Evolutionary conservation across 2,797 vertebrate genomes (phyloP).

Genomic region (Enteromius viviparus): DNA sequence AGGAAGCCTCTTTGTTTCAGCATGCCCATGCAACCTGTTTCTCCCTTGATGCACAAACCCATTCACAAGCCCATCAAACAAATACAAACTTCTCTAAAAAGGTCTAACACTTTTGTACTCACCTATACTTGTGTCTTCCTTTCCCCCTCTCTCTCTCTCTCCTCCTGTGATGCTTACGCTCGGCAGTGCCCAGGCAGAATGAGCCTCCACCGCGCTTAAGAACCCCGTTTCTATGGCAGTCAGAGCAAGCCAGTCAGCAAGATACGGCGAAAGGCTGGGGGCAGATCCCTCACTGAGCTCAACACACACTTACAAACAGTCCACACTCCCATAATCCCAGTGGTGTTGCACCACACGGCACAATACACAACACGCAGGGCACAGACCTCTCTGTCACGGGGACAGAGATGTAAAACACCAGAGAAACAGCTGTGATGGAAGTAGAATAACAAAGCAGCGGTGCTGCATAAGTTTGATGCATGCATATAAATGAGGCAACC

Average conservation of each 20-base stretch:
- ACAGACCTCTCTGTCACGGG: conserved; percentile 25
- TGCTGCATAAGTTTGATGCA: conserved; percentile 68
- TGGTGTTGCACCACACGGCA: conserved; percentile 54
- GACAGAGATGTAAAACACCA: conserved; percentile 18
- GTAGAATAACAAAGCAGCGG: conserved; percentile 59
- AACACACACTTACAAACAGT: conserved; percentile 67
- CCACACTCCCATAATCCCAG: conserved; percentile 66
- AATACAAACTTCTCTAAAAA: conserved; percentile 56
- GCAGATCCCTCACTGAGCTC: conserved; percentile 68
- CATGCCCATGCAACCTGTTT: conserved; percentile 69
- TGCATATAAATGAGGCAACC: conserved; percentile 71
- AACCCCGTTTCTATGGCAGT: conserved; percentile 81
- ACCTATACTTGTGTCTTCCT: conserved; percentile 47
- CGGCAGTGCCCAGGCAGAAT: conserved; percentile 74
- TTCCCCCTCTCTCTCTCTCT: conserved; percentile 33
- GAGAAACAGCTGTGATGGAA: conserved; percentile 46
- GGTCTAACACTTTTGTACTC: conserved; percentile 66
- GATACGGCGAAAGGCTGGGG: conserved; percentile 76
- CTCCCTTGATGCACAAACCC: conserved; percentile 53
- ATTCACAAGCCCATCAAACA: conserved; percentile 56
- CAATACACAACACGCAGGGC: conserved; percentile 38
- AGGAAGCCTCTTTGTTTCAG: conserved; percentile 55
- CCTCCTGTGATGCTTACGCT: conserved; percentile 68
- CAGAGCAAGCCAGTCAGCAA: conserved; percentile 76
- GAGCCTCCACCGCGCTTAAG: conserved; percentile 75